These are phyloP conservation scores for Paragorgia papillata DNA, from an alignment of 92 coral and sea anemone species.

Conservation along the genomic window DNA sequence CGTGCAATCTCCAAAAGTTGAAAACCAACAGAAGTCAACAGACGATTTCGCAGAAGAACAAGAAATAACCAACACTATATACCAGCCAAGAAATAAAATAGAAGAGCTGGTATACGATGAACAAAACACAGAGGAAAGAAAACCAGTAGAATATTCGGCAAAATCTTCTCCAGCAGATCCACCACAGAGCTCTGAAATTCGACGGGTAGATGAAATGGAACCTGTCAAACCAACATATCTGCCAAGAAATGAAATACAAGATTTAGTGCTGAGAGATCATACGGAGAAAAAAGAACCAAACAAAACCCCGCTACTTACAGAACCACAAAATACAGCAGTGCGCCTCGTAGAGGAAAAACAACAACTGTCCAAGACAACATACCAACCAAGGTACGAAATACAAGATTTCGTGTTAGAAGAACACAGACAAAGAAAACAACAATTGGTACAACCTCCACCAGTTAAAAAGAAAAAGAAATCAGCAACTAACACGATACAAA, in stretches of 20 bases:
- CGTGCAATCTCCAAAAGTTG: not conserved
- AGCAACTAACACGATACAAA: not conserved
- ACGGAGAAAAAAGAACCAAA: not conserved
- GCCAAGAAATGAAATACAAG: slow-evolving; percentile 12
- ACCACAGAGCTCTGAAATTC: no score
- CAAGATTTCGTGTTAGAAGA: slow-evolving; percentile 8
- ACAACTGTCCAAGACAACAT: not conserved
- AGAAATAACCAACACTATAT: no score
- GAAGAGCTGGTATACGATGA: no score
- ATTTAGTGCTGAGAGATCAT: not conserved
- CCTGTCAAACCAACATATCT: not conserved
- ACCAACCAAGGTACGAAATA: slow-evolving; percentile 6
- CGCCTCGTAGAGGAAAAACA: no score
- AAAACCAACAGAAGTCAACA: not conserved
- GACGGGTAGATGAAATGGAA: slow-evolving; percentile 15
- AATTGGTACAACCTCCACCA: not conserved
- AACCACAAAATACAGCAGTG: no score
- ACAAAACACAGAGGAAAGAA: no score
- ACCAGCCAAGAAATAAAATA: no score
- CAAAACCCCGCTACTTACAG: no score
- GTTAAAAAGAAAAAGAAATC: not conserved
- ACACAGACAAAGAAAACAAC: not conserved
- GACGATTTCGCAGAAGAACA: not conserved
- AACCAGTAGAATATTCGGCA: no score
- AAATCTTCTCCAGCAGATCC: no score